Base-by-base conservation (phyloP, 2,797 vertebrate genomes). In the Moxostoma hubbsi region DNA sequence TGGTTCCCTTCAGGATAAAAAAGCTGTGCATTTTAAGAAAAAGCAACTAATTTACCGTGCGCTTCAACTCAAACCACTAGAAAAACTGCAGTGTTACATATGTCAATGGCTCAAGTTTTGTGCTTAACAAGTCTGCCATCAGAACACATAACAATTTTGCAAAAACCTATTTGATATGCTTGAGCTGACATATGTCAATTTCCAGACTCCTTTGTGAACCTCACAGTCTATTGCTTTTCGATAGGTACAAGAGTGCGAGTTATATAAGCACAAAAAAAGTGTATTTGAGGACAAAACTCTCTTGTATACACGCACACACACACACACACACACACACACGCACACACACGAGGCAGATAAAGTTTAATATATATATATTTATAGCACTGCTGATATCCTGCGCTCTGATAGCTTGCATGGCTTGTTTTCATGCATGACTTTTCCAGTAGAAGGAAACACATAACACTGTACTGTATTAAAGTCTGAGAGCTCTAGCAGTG, bases 381-480 rank as follows among this genome's bases (percentile, higher is more conserved):
- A 73, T 36, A 69, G 43, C 9, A n/a, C 50, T 46, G 49, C 50
- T 72, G 61, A 64, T 61, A 69, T 24, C 18, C 18, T 24, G 71
- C 11, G n/a, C 75, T 47, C 43, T 18, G 71, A 45, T 74, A 77
- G 68, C 70, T 69, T 67, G 46, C 63, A 61, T 68, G 45, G 46
- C 9, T 16, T 69, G 50, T 77, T 83, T 83, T 24, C 18, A 82
- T 75, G 67, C 46, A 82, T 59, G 18, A 15, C 24, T 79, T 78
- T 69, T 66, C 63, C 57, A 50, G 77, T 69, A 62, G 59, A 51
- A 51, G 49, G 8, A 50, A 46, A 63, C 76, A 47, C 58, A 64
- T 51, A 70, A 53, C 61, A n/a, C n/a, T n/a, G n/a, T n/a, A 63
- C 18, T 63, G 50, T 62, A 80, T 80, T 80, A 80, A 66, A 67